Percentiles rank a stretch among this genome's conserved stretches.
phyloP scores from a whole-genome alignment of 2,797 vertebrate species.

The Antennarius maculatus region DNA sequence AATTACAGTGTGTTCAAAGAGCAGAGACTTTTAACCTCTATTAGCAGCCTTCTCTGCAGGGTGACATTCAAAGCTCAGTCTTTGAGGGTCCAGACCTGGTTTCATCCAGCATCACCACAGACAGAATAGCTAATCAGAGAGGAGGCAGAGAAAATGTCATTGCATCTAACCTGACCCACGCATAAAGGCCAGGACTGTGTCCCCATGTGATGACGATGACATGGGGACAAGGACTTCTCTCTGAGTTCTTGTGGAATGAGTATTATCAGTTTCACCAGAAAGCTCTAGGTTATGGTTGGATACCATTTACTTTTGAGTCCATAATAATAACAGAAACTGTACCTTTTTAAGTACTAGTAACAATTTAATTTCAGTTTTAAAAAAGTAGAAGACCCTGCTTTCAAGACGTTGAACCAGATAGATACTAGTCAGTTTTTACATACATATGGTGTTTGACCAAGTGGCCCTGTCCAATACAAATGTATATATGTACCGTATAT shows the following conservation, averaged over 20 bases:
- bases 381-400: too few relatives aligned
- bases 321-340: too few relatives aligned
- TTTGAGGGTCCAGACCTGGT: conserved; percentile 56
- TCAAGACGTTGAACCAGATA: too few relatives aligned
- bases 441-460: too few relatives aligned
- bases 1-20: neutral
- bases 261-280: too few relatives aligned
- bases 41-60: conserved; percentile 11
- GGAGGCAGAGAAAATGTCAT: conserved; percentile 47
- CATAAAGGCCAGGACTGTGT: conserved; percentile 5
- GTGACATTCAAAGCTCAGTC: conserved; percentile 48
- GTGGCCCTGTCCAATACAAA: too few relatives aligned
- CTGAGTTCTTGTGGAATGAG: too few relatives aligned
- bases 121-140: conserved; percentile 76
- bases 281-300: too few relatives aligned
- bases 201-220: neutral
- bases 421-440: too few relatives aligned
- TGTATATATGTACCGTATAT: neutral
- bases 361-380: too few relatives aligned
- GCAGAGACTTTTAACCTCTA: conserved; percentile 7
- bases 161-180: conserved; percentile 15
- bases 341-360: too few relatives aligned
- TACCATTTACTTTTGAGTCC: too few relatives aligned
- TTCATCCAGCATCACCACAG: conserved; percentile 66
- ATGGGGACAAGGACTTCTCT: neutral